Percentiles rank a stretch among this genome's conserved stretches.
phyloP scores from a whole-genome alignment of 2,113 vertebrate genomes.

The human (Homo sapiens) region GRCh38 chr6:7181001-7181500 shows the following conservation, averaged over 20 bases:
- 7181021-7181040: background rate
- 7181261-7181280: background rate
- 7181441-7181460: background rate
- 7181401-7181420: background rate
- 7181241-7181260: conserved; percentile 84
- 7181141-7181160: conserved; percentile 72
- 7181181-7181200: conserved; percentile 61
- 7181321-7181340: background rate
- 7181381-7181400: background rate
- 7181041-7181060: background rate
- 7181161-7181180: conserved; percentile 57
- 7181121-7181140: conserved; percentile 74
- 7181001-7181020: background rate
- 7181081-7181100: background rate
- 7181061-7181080: background rate
- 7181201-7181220: conserved; percentile 56
- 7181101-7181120: conserved; percentile 11
- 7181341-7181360: conserved; percentile 47
- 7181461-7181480: background rate
- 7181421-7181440: background rate
- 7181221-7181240: conserved; percentile 67
- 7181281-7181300: background rate
- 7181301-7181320: background rate
- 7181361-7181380: background rate
- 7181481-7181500: background rate